phyloP scores from a whole-genome alignment of 2,888 invertebrate species.

The Steinernema hermaphroditum region DNA sequence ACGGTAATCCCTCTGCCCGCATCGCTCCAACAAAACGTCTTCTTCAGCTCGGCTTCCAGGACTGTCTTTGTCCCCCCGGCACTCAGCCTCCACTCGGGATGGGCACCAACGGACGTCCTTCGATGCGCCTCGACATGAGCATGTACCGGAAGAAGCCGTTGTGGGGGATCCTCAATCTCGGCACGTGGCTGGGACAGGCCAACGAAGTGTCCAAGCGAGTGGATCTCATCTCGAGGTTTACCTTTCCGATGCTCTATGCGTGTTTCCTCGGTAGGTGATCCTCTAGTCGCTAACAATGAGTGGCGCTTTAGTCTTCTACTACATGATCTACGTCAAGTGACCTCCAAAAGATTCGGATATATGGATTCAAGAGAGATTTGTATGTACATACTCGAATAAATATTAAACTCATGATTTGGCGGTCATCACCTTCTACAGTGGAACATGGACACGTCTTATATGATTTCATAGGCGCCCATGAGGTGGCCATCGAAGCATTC shows the following conservation, averaged over 20 bases:
- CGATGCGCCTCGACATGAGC: slow-evolving; percentile 56
- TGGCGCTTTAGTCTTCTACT: slow-evolving; percentile 62
- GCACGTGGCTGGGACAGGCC: slow-evolving; percentile 40
- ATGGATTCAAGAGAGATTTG: neutral
- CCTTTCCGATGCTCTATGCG: slow-evolving; percentile 54
- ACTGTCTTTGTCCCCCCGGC: slow-evolving; percentile 61
- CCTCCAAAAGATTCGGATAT: neutral
- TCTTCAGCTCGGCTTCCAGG: slow-evolving; percentile 48
- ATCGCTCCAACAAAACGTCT: slow-evolving; percentile 8
- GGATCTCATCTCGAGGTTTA: slow-evolving; percentile 58
- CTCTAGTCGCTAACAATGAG: neutral
- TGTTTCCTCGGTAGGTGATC: slow-evolving; percentile 32
- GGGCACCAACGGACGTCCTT: slow-evolving; percentile 46
- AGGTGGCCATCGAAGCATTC: too few relatives aligned
- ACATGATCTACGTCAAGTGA: slow-evolving; percentile 54
- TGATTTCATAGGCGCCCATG: too few relatives aligned
- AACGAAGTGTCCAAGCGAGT: slow-evolving; percentile 61
- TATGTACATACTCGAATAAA: slow-evolving; percentile 10
- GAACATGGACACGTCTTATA: too few relatives aligned
- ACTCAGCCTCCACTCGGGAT: slow-evolving; percentile 24
- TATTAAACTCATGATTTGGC: neutral
- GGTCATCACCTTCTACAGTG: too few relatives aligned
- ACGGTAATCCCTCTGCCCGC: slow-evolving; percentile 23
- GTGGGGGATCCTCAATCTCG: slow-evolving; percentile 32
- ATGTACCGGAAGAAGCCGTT: slow-evolving; percentile 43